Evolutionary conservation across 92 coral and sea anemone species (phyloP), one percentile per base, ranked within the genome.

Genomic region (Actinostola sp.): DNA sequence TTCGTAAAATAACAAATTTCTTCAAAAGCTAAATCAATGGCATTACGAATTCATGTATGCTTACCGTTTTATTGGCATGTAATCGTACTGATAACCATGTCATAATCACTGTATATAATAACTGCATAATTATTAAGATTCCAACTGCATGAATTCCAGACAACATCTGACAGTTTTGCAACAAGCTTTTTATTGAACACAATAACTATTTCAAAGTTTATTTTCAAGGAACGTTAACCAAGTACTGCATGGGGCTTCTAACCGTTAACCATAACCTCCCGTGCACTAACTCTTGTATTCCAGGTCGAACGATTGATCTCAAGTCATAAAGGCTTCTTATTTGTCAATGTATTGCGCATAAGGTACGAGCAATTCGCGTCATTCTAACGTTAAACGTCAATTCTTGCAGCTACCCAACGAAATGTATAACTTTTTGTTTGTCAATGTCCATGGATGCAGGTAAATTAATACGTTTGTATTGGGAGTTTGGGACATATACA

Each of bases 301-400:
- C 73, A 75, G 81, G 81, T 75, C 72, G 81, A 63, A 25, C 68
- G 72, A 60, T 61, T 63, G 63, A 75, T 75, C 64, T 75, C 81
- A 27, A 75, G 72, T 38, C 72, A 57, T 63, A 75, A 63, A 50
- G 81, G 81, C 41, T 75, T 75, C 81, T 52, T 75, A 55, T 75
- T 75, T 75, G 63, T 75, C 63, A 60, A 75, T 75, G 72, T 75
- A 25, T 50, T 75, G 27, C 81, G 71, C 41, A 75, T 64, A 66
- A 75, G 81, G 81, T 75, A 75, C 23, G 74, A 51, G 32, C 16
- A 26, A 3, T 43, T 5, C 26, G 11, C 32, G 3, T 49, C 35
- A 12, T 68, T 17, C 74, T 68, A 68, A 68, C 74, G 25, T 20
- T 23, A 49, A 51, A 63, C 66, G 63, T 49, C 72, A 34, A 59